Percentiles rank a stretch among this genome's conserved stretches.
phyloP scores from a whole-genome alignment of 2,113 vertebrate species.

The Thunnus thynnus region DNA sequence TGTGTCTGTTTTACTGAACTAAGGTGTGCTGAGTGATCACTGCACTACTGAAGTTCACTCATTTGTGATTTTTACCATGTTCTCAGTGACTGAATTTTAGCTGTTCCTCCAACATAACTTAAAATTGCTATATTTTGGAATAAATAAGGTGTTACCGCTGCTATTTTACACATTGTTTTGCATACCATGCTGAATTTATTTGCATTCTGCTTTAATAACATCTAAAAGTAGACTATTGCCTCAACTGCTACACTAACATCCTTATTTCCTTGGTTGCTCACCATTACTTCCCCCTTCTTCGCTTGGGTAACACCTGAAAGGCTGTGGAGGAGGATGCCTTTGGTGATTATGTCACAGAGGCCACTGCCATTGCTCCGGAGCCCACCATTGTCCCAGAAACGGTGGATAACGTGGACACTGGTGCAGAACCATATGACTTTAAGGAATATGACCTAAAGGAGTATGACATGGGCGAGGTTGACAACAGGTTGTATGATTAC shows the following conservation, averaged over 20 bases:
- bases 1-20: not conserved
- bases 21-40: too few relatives aligned
- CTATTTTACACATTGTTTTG: slow-evolving; percentile 21
- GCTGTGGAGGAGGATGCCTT: slow-evolving; percentile 92
- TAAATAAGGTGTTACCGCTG: slow-evolving; percentile 71
- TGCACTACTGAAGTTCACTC: too few relatives aligned
- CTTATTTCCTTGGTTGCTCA: slow-evolving; percentile 86
- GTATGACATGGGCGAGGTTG: slow-evolving; percentile 82
- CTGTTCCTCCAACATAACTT: not conserved
- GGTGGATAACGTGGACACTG: slow-evolving; percentile 78
- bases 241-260: slow-evolving; percentile 92
- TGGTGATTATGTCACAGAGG: slow-evolving; percentile 91
- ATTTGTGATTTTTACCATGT: too few relatives aligned
- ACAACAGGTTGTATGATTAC: slow-evolving; percentile 91
- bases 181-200: slow-evolving; percentile 49
- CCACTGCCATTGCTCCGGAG: slow-evolving; percentile 86
- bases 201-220: slow-evolving; percentile 72
- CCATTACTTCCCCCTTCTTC: slow-evolving; percentile 61
- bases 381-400: slow-evolving; percentile 84
- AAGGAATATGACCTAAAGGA: slow-evolving; percentile 93
- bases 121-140: not conserved
- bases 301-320: slow-evolving; percentile 87
- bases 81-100: not conserved
- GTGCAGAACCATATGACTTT: slow-evolving; percentile 90
- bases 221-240: slow-evolving; percentile 69